Evolutionary conservation across 2,797 vertebrate genomes (phyloP).

Genomic region (Carapus acus): DNA sequence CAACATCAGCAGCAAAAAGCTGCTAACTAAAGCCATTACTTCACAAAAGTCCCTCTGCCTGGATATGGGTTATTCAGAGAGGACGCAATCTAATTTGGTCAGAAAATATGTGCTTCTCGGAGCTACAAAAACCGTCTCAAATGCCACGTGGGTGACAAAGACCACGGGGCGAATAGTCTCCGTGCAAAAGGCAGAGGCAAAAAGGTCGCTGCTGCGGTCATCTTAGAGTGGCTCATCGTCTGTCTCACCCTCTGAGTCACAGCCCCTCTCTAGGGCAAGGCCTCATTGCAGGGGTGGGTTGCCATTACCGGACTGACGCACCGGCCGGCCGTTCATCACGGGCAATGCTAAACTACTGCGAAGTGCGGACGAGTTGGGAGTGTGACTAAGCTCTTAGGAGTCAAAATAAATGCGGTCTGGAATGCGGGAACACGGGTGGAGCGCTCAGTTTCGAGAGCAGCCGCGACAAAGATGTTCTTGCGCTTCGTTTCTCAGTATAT

Average conservation of each 20-base stretch:
- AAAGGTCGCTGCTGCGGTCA: slow-evolving; percentile 39
- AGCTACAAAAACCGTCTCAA: slow-evolving; percentile 14
- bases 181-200: slow-evolving; percentile 32
- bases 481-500: too few relatives aligned
- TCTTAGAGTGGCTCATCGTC: slow-evolving; percentile 47
- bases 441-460: too few relatives aligned
- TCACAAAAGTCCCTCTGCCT: too few relatives aligned
- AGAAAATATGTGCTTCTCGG: too few relatives aligned
- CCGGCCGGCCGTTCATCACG: slow-evolving; percentile 32
- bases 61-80: too few relatives aligned
- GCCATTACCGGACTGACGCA: slow-evolving; percentile 24
- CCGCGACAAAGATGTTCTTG: too few relatives aligned
- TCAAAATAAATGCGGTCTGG: not conserved
- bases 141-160: slow-evolving; percentile 30
- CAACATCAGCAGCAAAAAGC: too few relatives aligned
- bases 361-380: slow-evolving; percentile 31
- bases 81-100: too few relatives aligned
- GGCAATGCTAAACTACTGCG: slow-evolving; percentile 26
- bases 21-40: too few relatives aligned
- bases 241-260: slow-evolving; percentile 56
- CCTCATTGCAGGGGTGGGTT: slow-evolving; percentile 41
- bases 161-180: slow-evolving; percentile 5
- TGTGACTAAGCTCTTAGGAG: slow-evolving; percentile 38
- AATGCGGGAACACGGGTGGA: too few relatives aligned
- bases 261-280: slow-evolving; percentile 29